phyloP scores from a whole-genome alignment of 2,888 invertebrate genomes.

The Aphidoletes aphidimyza region DNA sequence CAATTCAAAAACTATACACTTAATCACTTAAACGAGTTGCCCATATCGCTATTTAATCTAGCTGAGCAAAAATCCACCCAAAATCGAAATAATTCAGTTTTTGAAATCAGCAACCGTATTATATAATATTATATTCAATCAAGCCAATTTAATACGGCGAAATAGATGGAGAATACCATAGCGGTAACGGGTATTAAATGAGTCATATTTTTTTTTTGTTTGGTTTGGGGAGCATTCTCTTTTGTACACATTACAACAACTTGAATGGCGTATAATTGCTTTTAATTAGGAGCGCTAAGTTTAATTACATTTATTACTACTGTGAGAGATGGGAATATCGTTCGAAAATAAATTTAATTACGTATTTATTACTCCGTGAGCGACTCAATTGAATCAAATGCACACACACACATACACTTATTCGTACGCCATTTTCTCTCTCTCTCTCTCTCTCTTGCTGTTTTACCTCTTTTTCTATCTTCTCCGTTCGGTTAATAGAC shows the following conservation, averaged over 20 bases:
- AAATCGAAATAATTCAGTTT: too few relatives aligned
- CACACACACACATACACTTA: neutral
- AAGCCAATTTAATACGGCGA: too few relatives aligned
- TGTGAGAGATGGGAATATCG: conserved; percentile 26
- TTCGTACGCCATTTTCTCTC: neutral
- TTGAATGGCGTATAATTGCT: conserved; percentile 24
- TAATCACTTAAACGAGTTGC: too few relatives aligned
- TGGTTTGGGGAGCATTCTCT: neutral
- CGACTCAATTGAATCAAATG: conserved; percentile 25
- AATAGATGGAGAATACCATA: too few relatives aligned
- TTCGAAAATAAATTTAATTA: conserved; percentile 35
- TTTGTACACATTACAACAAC: neutral
- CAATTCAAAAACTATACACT: too few relatives aligned
- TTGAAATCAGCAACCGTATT: too few relatives aligned
- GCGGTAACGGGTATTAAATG: too few relatives aligned
- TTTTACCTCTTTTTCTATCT: too few relatives aligned
- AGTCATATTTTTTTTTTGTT: neutral
- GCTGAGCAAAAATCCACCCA: too few relatives aligned
- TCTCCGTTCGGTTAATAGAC: neutral
- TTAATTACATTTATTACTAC: conserved; percentile 36
- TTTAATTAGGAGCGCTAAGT: conserved; percentile 26
- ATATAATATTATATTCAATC: too few relatives aligned
- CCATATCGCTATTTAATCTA: too few relatives aligned
- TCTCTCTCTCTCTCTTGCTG: neutral
- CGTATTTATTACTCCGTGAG: conserved; percentile 31